A percentile compares a stretch with the other conserved stretches of the same genome.
Evolutionary conservation across 1,140 invertebrate genomes (phyloP).

Genomic region (Megalopta genalis): DNA sequence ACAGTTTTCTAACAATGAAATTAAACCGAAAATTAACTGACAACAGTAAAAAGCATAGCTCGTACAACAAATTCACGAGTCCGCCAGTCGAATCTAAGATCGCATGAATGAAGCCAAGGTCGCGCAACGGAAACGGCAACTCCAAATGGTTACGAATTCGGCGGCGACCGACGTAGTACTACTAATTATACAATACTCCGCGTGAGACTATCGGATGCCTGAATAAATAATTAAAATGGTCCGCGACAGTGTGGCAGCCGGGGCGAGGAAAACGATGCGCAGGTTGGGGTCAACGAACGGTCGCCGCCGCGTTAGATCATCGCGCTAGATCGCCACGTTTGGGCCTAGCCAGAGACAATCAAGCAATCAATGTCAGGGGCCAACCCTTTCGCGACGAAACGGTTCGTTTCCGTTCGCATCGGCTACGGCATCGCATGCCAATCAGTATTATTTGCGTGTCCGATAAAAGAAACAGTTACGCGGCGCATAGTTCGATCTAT

Average conservation of each 20-base stretch:
- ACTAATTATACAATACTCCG: too few species aligned
- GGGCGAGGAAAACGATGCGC: conserved; percentile 18
- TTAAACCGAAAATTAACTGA: too few species aligned
- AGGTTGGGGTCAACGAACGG: conserved; percentile 42
- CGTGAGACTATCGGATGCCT: too few species aligned
- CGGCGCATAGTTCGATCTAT: conserved; percentile 39
- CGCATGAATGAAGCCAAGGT: too few species aligned
- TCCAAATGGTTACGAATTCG: too few species aligned
- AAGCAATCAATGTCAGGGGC: conserved; percentile 49
- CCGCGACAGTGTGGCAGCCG: neutral
- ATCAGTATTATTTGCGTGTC: conserved; percentile 40
- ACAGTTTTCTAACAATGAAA: too few species aligned
- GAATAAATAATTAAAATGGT: conserved; percentile 6
- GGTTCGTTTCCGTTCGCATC: conserved; percentile 53
- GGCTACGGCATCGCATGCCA: conserved; percentile 40
- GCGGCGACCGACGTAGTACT: too few species aligned
- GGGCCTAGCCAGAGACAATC: conserved; percentile 38
- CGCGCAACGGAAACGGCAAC: too few species aligned
- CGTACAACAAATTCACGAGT: too few species aligned
- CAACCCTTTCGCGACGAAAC: conserved; percentile 55
- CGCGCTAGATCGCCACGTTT: conserved; percentile 47
- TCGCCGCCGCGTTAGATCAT: conserved; percentile 32
- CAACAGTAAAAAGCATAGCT: too few species aligned
- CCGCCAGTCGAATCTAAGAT: too few species aligned
- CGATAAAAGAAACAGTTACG: conserved; percentile 58